Conservation (phyloP, 2,797 vertebrate species). For the Aulostomus chinensis region DNA sequence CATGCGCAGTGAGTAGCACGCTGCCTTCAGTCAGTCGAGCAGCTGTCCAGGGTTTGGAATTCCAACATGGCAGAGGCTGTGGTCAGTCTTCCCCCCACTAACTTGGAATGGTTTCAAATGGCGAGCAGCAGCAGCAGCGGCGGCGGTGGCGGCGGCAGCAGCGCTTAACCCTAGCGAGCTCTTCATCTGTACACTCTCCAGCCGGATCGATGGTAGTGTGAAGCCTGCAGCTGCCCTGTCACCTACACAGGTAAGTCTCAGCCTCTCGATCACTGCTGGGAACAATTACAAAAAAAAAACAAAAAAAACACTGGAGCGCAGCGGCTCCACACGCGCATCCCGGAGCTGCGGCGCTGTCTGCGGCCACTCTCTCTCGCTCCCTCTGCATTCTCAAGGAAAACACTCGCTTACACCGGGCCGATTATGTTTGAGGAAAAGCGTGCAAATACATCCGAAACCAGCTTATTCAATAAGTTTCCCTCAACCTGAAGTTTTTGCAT, state of each 20-base stretch:
- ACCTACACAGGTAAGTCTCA: constrained; percentile 90
- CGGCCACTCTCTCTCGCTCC: not conserved
- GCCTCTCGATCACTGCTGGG: constrained; percentile 51
- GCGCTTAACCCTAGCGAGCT: constrained; percentile 85
- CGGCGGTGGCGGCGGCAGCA: constrained; percentile 50
- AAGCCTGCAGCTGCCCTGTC: constrained; percentile 82
- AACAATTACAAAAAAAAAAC: constrained; percentile 61
- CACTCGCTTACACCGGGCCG: too few relatives aligned
- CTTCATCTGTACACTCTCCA: constrained; percentile 83
- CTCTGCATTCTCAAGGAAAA: too few relatives aligned
- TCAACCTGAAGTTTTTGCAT: constrained; percentile 84
- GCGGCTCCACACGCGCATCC: constrained; percentile 53
- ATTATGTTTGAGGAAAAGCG: too few relatives aligned
- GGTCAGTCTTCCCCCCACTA: constrained; percentile 93
- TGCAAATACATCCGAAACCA: too few relatives aligned
- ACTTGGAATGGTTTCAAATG: constrained; percentile 97
- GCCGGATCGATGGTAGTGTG: constrained; percentile 88
- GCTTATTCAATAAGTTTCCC: constrained; percentile 88
- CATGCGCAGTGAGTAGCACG: constrained; percentile 92
- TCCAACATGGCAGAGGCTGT: constrained; percentile 99
- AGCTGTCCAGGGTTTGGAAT: constrained; percentile 99
- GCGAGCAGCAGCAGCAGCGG: constrained; percentile 80
- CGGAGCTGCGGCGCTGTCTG: constrained; percentile 44
- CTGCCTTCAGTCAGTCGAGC: constrained; percentile 90
- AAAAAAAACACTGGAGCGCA: too few relatives aligned